Evolutionary conservation across 2,888 invertebrate genomes (phyloP).

Genomic region (Pandemis corylana): DNA sequence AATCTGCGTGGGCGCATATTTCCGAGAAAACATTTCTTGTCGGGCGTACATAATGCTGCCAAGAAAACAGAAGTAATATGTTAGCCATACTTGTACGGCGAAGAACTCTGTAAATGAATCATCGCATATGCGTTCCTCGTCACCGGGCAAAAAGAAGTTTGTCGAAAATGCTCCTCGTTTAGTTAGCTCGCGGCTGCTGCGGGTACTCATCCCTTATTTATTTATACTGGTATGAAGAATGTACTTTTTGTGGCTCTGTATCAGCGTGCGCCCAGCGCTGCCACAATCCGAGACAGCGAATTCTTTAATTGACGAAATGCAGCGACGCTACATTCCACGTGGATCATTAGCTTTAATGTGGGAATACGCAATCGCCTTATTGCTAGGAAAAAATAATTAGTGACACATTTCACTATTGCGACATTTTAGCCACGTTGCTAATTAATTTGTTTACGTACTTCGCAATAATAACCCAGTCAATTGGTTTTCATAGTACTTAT

Average conservation of each 20-base stretch:
- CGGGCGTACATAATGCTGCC: conserved; percentile 78
- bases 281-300: conserved; percentile 70
- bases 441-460: not conserved
- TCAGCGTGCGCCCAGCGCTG: conserved; percentile 70
- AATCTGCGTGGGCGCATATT: conserved; percentile 83
- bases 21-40: conserved; percentile 83
- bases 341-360: conserved; percentile 71
- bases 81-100: conserved; percentile 79
- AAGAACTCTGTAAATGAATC: conserved; percentile 83
- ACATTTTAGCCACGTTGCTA: conserved; percentile 10
- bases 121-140: conserved; percentile 83
- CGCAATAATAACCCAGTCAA: no score
- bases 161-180: conserved; percentile 81
- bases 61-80: conserved; percentile 83
- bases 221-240: conserved; percentile 83
- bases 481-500: no score
- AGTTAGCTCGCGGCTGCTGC: conserved; percentile 67
- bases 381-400: conserved; percentile 36
- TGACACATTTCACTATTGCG: conserved; percentile 47
- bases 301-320: conserved; percentile 82
- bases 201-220: conserved; percentile 83
- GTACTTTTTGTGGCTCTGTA: conserved; percentile 73
- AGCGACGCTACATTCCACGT: conserved; percentile 68
- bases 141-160: conserved; percentile 80
- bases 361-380: conserved; percentile 43